phyloP scores from a whole-genome alignment of 1,140 invertebrate species.

The Brachionus rubens region DNA sequence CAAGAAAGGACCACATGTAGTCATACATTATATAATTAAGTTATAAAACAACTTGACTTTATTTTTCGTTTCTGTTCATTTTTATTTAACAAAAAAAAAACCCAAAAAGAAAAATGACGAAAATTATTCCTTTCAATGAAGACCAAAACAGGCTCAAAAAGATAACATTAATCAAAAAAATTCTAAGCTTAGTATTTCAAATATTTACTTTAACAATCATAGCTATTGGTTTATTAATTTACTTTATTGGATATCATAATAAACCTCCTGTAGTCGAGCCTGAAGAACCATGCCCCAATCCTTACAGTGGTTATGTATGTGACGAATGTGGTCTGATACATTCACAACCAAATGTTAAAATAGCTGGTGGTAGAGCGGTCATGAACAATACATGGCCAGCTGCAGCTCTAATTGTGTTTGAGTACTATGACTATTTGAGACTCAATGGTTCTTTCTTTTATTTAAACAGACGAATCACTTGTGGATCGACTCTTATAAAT shows the following conservation, averaged over 20 bases:
- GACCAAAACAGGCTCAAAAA: background rate
- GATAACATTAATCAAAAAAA: background rate
- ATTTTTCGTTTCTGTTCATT: no score
- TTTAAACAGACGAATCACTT: background rate
- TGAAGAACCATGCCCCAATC: background rate
- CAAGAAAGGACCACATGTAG: background rate
- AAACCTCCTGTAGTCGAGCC: background rate
- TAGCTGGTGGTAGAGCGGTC: background rate
- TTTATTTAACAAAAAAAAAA: no score
- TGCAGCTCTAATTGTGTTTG: background rate
- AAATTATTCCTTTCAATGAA: background rate
- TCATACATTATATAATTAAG: background rate
- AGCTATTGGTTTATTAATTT: background rate
- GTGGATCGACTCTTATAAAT: conserved; percentile 5
- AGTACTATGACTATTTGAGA: conserved; percentile 15
- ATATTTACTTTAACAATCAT: background rate
- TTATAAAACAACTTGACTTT: no score
- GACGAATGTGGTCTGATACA: conserved; percentile 15
- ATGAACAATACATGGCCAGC: background rate
- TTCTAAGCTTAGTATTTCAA: conserved; percentile 3
- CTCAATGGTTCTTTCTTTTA: background rate
- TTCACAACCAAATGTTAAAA: conserved; percentile 1
- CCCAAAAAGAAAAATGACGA: conserved; percentile 1
- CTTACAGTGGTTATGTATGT: background rate
- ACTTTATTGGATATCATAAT: conserved; percentile 13